Conservation (phyloP, 2,113 vertebrate genomes). For the Synchiropus splendidus region DNA sequence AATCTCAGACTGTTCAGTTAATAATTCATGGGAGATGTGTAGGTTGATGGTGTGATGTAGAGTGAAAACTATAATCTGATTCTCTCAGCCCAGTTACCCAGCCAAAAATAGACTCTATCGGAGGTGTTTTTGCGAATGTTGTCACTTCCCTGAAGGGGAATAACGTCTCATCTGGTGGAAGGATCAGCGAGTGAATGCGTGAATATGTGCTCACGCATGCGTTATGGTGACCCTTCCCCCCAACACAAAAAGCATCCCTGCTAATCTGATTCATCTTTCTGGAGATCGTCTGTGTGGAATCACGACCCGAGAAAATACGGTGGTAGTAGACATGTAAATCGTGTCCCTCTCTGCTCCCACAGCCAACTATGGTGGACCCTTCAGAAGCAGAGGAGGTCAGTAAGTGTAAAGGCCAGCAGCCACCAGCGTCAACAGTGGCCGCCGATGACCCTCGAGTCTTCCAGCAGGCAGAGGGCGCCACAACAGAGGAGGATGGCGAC, state of each 20-base stretch:
- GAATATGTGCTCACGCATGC: constrained; percentile 50
- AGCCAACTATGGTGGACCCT: constrained; percentile 70
- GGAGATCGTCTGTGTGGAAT: too few species aligned
- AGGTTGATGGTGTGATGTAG: constrained; percentile 32
- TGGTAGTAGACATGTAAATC: too few species aligned
- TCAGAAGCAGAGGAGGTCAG: constrained; percentile 65
- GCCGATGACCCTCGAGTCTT: constrained; percentile 44
- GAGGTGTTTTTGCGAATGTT: constrained; percentile 31
- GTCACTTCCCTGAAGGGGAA: constrained; percentile 47
- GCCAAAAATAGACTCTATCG: constrained; percentile 49
- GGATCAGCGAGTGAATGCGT: constrained; percentile 27
- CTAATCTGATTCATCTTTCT: constrained; percentile 38
- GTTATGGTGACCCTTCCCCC: constrained; percentile 36
- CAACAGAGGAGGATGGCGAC: constrained; percentile 45
- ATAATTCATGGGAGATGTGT: constrained; percentile 6
- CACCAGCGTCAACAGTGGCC: constrained; percentile 40
- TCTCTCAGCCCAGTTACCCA: constrained; percentile 49
- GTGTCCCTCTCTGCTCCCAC: neutral
- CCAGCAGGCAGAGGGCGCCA: constrained; percentile 39
- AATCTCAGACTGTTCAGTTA: neutral
- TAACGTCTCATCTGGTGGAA: constrained; percentile 43
- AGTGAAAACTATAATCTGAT: constrained; percentile 45
- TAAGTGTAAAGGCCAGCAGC: constrained; percentile 48
- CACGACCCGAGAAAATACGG: too few species aligned
- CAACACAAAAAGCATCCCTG: too few species aligned